Percentiles rank a stretch among this genome's conserved stretches.
Evolutionary conservation across 2,113 vertebrate genomes (phyloP).

Genomic region (Hippocampus barbouri): DNA sequence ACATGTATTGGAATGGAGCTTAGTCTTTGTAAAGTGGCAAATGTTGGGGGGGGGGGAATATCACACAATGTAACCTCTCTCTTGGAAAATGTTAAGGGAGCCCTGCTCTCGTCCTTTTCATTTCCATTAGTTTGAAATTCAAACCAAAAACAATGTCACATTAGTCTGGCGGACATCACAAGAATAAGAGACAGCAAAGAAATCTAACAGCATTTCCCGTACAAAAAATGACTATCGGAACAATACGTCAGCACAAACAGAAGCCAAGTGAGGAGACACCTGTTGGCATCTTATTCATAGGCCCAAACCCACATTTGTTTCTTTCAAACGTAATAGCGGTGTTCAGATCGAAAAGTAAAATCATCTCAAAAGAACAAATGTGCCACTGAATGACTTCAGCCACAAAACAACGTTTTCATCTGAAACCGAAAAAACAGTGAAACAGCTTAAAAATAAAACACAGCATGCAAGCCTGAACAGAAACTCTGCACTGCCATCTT

Average conservation of each 20-base stretch:
- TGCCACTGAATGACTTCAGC: not conserved
- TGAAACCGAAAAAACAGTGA: not conserved
- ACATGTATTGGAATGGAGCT: constrained; percentile 42
- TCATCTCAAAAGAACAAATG: not conserved
- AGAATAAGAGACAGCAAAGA: not conserved
- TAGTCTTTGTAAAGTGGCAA: constrained; percentile 34
- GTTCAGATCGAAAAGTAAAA: not conserved
- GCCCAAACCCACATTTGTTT: not conserved
- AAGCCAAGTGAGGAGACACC: not conserved
- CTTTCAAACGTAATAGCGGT: not conserved
- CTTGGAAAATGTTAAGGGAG: constrained; percentile 35
- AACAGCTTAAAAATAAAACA: not conserved
- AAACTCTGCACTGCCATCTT: constrained; percentile 35
- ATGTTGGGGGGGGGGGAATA: not conserved
- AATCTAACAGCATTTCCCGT: not conserved
- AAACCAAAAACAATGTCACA: not conserved
- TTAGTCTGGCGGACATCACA: not conserved
- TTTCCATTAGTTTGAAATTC: not conserved
- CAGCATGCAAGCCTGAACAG: not conserved
- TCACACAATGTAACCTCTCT: not conserved
- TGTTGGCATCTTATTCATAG: not conserved
- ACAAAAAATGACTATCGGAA: constrained; percentile 36
- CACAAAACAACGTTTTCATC: not conserved
- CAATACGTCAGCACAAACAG: constrained; percentile 7
- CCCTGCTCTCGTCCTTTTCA: constrained; percentile 60